Conservation (phyloP, 1,140 invertebrate genomes). For the Nasonia longicornis region DNA sequence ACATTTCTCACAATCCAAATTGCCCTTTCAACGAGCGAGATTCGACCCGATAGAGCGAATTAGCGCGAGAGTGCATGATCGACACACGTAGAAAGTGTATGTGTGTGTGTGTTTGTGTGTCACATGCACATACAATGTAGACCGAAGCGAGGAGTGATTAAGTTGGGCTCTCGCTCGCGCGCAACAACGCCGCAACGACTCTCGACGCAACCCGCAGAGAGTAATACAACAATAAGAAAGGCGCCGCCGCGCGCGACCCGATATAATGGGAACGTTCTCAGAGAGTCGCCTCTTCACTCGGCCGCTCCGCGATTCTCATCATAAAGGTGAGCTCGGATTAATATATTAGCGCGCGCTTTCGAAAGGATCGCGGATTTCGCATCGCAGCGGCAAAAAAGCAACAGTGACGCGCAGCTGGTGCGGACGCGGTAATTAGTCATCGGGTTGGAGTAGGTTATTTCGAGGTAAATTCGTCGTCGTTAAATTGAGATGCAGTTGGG, state of each 20-base stretch:
- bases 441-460: too few relatives aligned
- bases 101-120: background rate
- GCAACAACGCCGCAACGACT: constrained; percentile 5
- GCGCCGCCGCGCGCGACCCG: constrained; percentile 9
- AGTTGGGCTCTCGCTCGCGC: background rate
- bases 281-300: constrained; percentile 42
- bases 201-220: background rate
- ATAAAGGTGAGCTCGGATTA: constrained; percentile 16
- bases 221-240: constrained; percentile 24
- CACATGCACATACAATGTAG: background rate
- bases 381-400: background rate
- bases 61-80: background rate
- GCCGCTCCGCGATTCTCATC: background rate
- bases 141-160: background rate
- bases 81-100: background rate
- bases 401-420: background rate
- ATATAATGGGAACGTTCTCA: constrained; percentile 53
- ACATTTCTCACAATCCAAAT: background rate
- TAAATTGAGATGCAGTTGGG: too few relatives aligned
- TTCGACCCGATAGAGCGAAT: background rate
- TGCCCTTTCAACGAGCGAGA: background rate
- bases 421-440: background rate
- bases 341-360: constrained; percentile 9
- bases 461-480: too few relatives aligned
- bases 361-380: background rate